Percentiles rank a stretch among this genome's conserved stretches.
Conservation (phyloP, 2,797 vertebrate species). For the Coluber constrictor region DNA sequence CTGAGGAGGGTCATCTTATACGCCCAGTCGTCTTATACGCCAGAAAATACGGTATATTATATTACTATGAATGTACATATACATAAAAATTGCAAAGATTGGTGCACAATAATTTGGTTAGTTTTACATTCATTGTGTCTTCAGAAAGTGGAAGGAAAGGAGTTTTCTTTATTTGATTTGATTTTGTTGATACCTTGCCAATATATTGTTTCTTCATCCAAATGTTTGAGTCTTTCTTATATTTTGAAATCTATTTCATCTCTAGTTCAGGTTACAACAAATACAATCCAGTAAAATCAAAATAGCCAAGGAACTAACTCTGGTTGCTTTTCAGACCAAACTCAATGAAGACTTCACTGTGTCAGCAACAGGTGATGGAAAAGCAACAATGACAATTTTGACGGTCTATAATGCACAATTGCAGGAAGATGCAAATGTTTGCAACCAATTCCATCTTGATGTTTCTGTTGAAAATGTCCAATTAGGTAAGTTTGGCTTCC, state of each 20-base stretch:
- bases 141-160: background rate
- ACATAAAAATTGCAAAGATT: background rate
- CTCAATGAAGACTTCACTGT: conserved; percentile 64
- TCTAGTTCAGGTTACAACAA: background rate
- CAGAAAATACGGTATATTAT: too few species aligned
- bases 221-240: background rate
- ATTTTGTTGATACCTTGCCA: background rate
- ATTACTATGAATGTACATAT: background rate
- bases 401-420: conserved; percentile 79
- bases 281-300: background rate
- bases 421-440: conserved; percentile 62
- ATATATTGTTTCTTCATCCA: background rate
- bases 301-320: background rate
- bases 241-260: background rate
- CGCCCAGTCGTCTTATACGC: too few species aligned
- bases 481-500: conserved; percentile 24
- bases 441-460: conserved; percentile 73
- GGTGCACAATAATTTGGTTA: background rate
- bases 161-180: background rate
- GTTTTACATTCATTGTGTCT: background rate
- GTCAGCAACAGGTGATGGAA: conserved; percentile 69
- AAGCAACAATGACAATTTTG: conserved; percentile 76
- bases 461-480: conserved; percentile 61
- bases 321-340: conserved; percentile 60
- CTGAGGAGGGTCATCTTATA: too few species aligned